These are phyloP conservation scores for Hippasteria phrygiana DNA, from an alignment of 53 echinoderm and acorn worm genomes.

Conservation along the genomic window DNA sequence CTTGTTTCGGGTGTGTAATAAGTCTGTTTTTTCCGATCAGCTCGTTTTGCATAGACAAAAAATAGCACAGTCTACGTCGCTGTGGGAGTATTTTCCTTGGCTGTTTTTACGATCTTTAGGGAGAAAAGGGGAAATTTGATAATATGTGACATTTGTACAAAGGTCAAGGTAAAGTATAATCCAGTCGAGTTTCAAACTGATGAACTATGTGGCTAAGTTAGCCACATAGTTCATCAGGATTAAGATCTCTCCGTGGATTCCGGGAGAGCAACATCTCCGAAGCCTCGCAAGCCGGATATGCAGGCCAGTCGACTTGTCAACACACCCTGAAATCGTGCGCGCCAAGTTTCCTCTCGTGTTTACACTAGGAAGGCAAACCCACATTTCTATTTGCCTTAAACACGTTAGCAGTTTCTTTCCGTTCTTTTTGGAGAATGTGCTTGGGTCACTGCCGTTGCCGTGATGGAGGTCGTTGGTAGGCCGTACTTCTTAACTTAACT, in stretches of 20 bases:
- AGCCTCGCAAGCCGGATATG: not conserved
- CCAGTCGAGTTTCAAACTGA: not conserved
- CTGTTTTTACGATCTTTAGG: not conserved
- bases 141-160: slow-evolving; percentile 33
- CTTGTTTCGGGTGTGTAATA: too few species aligned
- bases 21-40: too few species aligned
- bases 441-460: too few species aligned
- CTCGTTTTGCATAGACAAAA: too few species aligned
- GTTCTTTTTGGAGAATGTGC: too few species aligned
- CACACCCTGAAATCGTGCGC: slow-evolving; percentile 21
- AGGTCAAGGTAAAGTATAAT: slow-evolving; percentile 25
- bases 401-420: not conserved
- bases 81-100: not conserved
- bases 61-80: not conserved
- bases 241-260: not conserved
- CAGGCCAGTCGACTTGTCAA: not conserved
- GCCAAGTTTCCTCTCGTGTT: not conserved
- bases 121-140: slow-evolving; percentile 41
- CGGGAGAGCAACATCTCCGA: not conserved
- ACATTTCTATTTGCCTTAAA: not conserved
- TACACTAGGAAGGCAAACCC: slow-evolving; percentile 1
- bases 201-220: not conserved
- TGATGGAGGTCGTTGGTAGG: too few species aligned
- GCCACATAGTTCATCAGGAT: not conserved
- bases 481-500: too few species aligned